Conservation (phyloP, 1,140 invertebrate genomes). For the Solenopsis invicta region DNA sequence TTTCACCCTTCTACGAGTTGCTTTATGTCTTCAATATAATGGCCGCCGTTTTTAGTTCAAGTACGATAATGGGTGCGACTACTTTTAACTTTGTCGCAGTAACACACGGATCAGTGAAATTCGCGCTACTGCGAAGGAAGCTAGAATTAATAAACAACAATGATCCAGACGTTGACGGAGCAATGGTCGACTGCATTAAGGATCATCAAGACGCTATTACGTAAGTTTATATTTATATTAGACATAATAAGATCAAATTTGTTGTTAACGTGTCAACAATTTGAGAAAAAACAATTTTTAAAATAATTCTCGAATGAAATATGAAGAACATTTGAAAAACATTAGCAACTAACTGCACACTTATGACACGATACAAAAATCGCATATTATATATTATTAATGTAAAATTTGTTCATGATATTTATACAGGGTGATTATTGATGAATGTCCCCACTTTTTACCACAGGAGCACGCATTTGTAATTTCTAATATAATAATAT, state of each 20-base stretch:
- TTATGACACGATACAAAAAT: not conserved
- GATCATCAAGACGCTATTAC: conserved; percentile 78
- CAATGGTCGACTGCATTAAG: conserved; percentile 64
- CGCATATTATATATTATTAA: not conserved
- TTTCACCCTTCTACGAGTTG: conserved; percentile 67
- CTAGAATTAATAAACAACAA: conserved; percentile 66
- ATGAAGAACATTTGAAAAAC: not conserved
- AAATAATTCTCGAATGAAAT: not conserved
- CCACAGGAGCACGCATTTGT: no score
- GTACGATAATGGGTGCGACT: conserved; percentile 72
- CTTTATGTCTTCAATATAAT: conserved; percentile 67
- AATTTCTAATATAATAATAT: no score
- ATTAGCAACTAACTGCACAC: not conserved
- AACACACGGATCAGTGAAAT: conserved; percentile 79
- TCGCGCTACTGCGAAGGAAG: conserved; percentile 69
- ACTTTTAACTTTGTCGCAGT: conserved; percentile 75
- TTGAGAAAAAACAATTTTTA: not conserved
- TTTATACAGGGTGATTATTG: no score
- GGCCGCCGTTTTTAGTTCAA: conserved; percentile 57
- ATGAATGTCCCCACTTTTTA: no score
- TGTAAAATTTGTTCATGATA: not conserved
- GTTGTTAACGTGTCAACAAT: not conserved
- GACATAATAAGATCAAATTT: not conserved
- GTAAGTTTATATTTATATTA: conserved; percentile 56
- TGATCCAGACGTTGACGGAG: conserved; percentile 23